Evolutionary conservation across 2,797 vertebrate species (phyloP).

Genomic region (Clarias fuscus): DNA sequence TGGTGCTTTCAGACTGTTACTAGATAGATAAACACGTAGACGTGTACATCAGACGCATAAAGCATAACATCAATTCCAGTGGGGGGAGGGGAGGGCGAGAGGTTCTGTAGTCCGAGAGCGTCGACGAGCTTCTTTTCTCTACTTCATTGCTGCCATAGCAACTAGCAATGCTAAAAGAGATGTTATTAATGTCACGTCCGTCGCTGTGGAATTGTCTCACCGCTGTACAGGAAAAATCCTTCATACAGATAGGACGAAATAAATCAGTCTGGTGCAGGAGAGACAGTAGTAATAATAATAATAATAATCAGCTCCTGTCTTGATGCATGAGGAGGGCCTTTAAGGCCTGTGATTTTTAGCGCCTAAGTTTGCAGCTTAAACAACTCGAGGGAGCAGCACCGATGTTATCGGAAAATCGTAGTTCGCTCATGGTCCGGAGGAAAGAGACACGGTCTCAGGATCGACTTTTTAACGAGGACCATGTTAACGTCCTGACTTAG

Average conservation of each 20-base stretch:
- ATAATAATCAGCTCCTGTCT: not conserved
- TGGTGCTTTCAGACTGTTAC: not conserved
- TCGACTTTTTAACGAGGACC: not conserved
- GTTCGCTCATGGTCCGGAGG: not conserved
- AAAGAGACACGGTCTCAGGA: not conserved
- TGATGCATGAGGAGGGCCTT: not conserved
- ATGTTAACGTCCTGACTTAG: not conserved
- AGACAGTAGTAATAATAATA: not conserved
- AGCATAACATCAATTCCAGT: slow-evolving; percentile 12
- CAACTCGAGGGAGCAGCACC: not conserved
- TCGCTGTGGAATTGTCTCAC: slow-evolving; percentile 25
- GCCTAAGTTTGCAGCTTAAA: not conserved
- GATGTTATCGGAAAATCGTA: not conserved
- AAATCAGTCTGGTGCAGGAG: not conserved
- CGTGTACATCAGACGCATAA: not conserved
- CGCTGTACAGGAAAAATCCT: slow-evolving; percentile 13
- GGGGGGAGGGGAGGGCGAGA: too few species aligned
- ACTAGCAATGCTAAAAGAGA: slow-evolving; percentile 39
- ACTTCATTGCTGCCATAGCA: slow-evolving; percentile 36
- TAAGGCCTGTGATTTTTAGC: not conserved
- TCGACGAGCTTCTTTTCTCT: slow-evolving; percentile 1
- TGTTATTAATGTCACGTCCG: slow-evolving; percentile 33
- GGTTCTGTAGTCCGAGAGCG: slow-evolving; percentile 7
- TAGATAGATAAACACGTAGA: not conserved
- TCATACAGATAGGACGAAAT: not conserved